Percentiles rank a stretch among this genome's conserved stretches.
phyloP scores from a whole-genome alignment of 2,113 vertebrate genomes.

The Rattus rattus region DNA sequence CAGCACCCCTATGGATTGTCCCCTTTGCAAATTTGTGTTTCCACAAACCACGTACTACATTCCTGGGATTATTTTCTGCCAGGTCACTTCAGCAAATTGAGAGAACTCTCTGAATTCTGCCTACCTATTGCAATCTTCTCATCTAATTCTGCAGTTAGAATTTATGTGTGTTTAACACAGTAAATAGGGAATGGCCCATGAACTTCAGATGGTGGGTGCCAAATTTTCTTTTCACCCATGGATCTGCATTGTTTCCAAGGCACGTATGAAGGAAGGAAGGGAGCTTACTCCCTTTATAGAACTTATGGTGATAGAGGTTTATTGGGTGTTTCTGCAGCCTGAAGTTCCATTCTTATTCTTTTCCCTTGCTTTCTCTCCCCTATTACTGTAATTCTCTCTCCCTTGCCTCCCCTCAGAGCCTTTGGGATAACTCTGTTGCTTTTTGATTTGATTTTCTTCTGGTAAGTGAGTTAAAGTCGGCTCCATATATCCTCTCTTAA shows the following conservation, averaged over 20 bases:
- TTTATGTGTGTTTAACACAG: neutral
- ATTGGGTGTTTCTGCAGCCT: neutral
- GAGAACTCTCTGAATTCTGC: constrained; percentile 29
- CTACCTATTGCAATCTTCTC: neutral
- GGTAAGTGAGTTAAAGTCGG: constrained; percentile 63
- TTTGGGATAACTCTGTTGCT: neutral
- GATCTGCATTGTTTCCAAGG: constrained; percentile 4
- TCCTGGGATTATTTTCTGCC: neutral
- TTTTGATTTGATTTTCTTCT: constrained; percentile 63
- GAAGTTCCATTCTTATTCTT: neutral
- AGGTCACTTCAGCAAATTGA: neutral
- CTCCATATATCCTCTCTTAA: constrained; percentile 68
- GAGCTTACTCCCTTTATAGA: neutral
- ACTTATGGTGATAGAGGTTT: neutral
- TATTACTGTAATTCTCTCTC: neutral
- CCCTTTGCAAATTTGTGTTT: constrained; percentile 4
- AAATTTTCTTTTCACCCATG: neutral
- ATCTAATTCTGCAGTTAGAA: constrained; percentile 2
- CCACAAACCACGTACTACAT: neutral
- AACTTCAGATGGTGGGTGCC: neutral
- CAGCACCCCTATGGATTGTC: neutral
- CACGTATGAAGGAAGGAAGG: neutral
- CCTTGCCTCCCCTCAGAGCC: neutral
- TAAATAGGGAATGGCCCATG: constrained; percentile 3
- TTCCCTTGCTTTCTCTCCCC: neutral